Percentiles rank a stretch among this genome's conserved stretches.
Evolutionary conservation across 2,888 invertebrate genomes (phyloP).

Genomic region (Brenthis ino): DNA sequence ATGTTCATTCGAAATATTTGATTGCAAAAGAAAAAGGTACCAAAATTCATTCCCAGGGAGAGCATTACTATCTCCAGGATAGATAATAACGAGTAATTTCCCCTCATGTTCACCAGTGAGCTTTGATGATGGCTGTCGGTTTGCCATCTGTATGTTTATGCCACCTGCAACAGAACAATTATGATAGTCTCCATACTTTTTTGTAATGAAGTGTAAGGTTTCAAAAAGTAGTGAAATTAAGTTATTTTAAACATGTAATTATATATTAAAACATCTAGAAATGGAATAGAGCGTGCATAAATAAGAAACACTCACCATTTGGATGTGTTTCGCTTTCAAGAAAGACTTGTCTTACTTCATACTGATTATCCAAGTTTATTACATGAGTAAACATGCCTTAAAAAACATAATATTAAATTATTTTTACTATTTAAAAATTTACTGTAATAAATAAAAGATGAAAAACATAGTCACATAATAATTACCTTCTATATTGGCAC

Average conservation of each 20-base stretch:
- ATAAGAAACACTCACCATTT: neutral
- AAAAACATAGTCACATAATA: constrained; percentile 20
- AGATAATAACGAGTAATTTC: constrained; percentile 84
- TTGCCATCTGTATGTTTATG: constrained; percentile 76
- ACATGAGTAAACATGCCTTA: constrained; percentile 17
- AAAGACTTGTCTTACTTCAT: constrained; percentile 5
- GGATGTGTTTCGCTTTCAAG: constrained; percentile 23
- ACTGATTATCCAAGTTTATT: neutral
- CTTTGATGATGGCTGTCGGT: constrained; percentile 80
- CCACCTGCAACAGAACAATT: constrained; percentile 56
- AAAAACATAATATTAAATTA: neutral
- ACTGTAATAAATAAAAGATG: neutral
- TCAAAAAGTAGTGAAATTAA: too few relatives aligned
- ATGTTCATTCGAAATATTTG: neutral
- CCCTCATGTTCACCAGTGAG: constrained; percentile 69
- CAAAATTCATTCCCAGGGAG: constrained; percentile 89
- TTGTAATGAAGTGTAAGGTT: neutral
- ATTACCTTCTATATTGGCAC: constrained; percentile 48
- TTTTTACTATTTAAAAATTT: neutral
- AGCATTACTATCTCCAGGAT: constrained; percentile 88
- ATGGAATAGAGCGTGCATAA: neutral
- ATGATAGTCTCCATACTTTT: neutral
- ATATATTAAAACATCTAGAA: too few relatives aligned
- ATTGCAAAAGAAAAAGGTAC: constrained; percentile 51
- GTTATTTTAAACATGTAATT: too few relatives aligned